phyloP scores from a whole-genome alignment of 1,140 invertebrate genomes.

The Hyles vespertilio region DNA sequence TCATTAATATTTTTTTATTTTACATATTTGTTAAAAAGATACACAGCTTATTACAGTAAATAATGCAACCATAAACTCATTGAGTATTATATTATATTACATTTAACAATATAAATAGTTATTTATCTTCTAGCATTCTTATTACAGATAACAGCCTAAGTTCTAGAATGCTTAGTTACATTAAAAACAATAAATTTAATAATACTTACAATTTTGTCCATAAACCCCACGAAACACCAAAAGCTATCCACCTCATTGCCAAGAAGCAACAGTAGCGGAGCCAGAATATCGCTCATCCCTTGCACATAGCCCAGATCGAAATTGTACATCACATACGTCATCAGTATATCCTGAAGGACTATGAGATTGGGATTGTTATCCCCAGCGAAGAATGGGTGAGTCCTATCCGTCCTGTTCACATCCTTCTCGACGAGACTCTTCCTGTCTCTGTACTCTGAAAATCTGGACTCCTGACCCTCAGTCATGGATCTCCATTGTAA shows the following conservation, averaged over 20 bases:
- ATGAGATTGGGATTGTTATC: constrained; percentile 93
- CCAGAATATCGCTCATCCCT: constrained; percentile 98
- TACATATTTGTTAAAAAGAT: too few relatives aligned
- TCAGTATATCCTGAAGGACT: constrained; percentile 92
- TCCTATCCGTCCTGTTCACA: constrained; percentile 96
- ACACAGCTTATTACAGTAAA: too few relatives aligned
- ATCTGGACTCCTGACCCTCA: constrained; percentile 90
- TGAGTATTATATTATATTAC: too few relatives aligned
- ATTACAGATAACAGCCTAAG: too few relatives aligned
- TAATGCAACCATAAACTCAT: too few relatives aligned
- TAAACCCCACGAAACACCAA: constrained; percentile 99
- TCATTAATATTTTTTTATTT: too few relatives aligned
- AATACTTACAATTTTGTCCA: constrained; percentile 92
- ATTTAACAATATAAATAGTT: too few relatives aligned
- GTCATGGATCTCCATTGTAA: constrained; percentile 96
- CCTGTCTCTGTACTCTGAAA: constrained; percentile 91
- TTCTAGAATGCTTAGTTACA: too few relatives aligned
- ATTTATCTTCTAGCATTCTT: too few relatives aligned
- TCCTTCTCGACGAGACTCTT: constrained; percentile 99
- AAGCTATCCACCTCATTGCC: constrained; percentile 97
- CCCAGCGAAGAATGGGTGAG: constrained; percentile 92
- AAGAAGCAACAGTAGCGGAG: constrained; percentile 93
- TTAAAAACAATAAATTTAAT: constrained; percentile 13
- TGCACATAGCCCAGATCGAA: constrained; percentile 98
- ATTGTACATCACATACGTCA: constrained; percentile 99